These are phyloP conservation scores for Rhizoglyphus robini DNA, from an alignment of 1,140 invertebrate species.

Conservation along the genomic window DNA sequence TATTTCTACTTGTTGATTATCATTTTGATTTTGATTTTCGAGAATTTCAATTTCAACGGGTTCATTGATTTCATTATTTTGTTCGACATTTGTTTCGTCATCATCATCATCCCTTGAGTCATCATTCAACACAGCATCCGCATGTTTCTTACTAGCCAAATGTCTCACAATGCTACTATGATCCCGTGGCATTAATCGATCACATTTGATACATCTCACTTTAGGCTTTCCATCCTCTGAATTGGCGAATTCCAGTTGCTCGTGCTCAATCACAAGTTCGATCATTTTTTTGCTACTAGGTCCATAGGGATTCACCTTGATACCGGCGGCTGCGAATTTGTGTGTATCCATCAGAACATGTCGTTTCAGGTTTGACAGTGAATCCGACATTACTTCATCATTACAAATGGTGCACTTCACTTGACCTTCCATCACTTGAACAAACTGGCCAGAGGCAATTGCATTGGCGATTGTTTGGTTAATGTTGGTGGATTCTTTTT, in stretches of 20 bases:
- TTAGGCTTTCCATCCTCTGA: too few species aligned
- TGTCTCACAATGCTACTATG: background rate
- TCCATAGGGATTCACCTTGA: background rate
- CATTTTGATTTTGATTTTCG: too few species aligned
- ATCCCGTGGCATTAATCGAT: background rate
- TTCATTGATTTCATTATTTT: background rate
- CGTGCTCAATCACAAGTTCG: too few species aligned
- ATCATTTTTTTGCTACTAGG: background rate
- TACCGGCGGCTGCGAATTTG: too few species aligned
- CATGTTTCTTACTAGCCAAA: background rate
- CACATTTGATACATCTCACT: too few species aligned
- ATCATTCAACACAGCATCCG: background rate
- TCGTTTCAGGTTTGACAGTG: background rate
- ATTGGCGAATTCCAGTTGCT: too few species aligned
- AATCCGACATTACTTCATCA: background rate
- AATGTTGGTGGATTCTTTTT: too few species aligned
- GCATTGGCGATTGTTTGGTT: too few species aligned
- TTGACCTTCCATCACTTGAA: background rate
- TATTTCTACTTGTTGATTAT: too few species aligned
- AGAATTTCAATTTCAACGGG: too few species aligned
- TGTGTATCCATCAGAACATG: background rate
- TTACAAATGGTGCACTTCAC: background rate
- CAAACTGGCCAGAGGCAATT: background rate
- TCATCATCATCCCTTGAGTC: background rate
- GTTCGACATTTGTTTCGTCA: too few species aligned